Conservation (phyloP, 2,113 vertebrate species). For the Girardinichthys multiradiatus region DNA sequence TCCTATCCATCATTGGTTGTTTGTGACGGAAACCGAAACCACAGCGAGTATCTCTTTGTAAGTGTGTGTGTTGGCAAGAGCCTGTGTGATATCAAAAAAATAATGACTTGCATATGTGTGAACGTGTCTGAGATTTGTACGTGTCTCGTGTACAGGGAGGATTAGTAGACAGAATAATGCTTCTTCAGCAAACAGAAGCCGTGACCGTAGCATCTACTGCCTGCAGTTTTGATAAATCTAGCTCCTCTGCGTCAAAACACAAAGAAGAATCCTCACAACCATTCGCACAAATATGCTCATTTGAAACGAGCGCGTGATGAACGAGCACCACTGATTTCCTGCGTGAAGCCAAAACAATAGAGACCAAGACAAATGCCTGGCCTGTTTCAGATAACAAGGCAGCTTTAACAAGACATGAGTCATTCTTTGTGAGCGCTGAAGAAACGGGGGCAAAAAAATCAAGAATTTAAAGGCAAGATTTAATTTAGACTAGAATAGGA, state of each 20-base stretch:
- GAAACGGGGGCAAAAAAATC: slow-evolving; percentile 12
- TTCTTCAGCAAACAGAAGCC: slow-evolving; percentile 58
- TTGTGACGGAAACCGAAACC: slow-evolving; percentile 69
- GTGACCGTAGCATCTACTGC: slow-evolving; percentile 39
- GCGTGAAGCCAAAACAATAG: slow-evolving; percentile 64
- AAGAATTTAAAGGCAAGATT: slow-evolving; percentile 9
- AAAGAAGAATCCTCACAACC: slow-evolving; percentile 52
- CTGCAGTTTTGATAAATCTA: slow-evolving; percentile 65
- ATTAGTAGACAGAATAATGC: slow-evolving; percentile 52
- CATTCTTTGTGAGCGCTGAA: neutral
- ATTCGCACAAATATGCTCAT: slow-evolving; percentile 67
- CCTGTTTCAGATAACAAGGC: slow-evolving; percentile 51
- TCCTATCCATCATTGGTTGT: slow-evolving; percentile 74
- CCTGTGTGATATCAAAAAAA: slow-evolving; percentile 25
- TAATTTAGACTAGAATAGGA: neutral
- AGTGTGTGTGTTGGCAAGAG: slow-evolving; percentile 6
- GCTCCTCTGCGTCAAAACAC: slow-evolving; percentile 22
- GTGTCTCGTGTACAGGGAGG: slow-evolving; percentile 47
- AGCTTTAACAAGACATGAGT: slow-evolving; percentile 17
- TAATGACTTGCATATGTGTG: slow-evolving; percentile 28
- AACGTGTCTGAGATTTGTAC: slow-evolving; percentile 47
- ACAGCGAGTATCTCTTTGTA: slow-evolving; percentile 46
- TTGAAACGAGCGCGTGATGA: slow-evolving; percentile 68
- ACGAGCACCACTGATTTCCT: slow-evolving; percentile 66
- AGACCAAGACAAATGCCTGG: slow-evolving; percentile 64